Evolutionary conservation across 2,888 invertebrate species (phyloP).

Genomic region (Horisme vitalbata): DNA sequence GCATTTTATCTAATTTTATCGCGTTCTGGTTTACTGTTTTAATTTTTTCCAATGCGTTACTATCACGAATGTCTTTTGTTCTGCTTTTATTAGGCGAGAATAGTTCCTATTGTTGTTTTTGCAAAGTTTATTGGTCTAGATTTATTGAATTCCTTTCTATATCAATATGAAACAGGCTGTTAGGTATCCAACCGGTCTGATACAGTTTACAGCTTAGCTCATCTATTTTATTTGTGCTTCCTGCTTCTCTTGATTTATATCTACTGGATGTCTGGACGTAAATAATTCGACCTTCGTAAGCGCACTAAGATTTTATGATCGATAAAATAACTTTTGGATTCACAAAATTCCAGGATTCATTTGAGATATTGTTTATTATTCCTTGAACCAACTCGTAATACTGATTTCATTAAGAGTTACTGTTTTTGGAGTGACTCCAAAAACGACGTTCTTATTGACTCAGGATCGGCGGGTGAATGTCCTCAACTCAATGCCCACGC

Average conservation of each 20-base stretch:
- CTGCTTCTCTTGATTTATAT: slow-evolving; percentile 25
- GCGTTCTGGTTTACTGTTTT: slow-evolving; percentile 52
- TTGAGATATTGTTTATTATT: slow-evolving; percentile 20
- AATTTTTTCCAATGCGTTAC: slow-evolving; percentile 34
- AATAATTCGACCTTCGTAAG: slow-evolving; percentile 20
- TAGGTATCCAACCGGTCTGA: slow-evolving; percentile 20
- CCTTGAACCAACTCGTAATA: slow-evolving; percentile 19
- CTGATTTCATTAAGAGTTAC: slow-evolving; percentile 42
- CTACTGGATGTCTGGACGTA: slow-evolving; percentile 18
- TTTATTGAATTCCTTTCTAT: slow-evolving; percentile 11
- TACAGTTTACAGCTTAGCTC: slow-evolving; percentile 6
- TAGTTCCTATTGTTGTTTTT: slow-evolving; percentile 29
- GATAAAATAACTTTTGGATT: slow-evolving; percentile 9
- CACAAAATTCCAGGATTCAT: slow-evolving; percentile 10
- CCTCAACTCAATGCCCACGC: slow-evolving; percentile 62
- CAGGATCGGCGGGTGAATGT: slow-evolving; percentile 67
- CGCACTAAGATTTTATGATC: slow-evolving; percentile 10
- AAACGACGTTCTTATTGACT: slow-evolving; percentile 50
- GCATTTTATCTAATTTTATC: slow-evolving; percentile 47
- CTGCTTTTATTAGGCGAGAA: slow-evolving; percentile 31
- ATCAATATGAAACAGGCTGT: neutral
- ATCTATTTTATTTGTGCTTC: slow-evolving; percentile 30
- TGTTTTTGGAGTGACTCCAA: slow-evolving; percentile 69
- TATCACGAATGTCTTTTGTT: slow-evolving; percentile 40
- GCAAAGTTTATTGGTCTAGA: slow-evolving; percentile 11